Conservation (phyloP, 2,797 vertebrate species). For the Choloepus didactylus region DNA sequence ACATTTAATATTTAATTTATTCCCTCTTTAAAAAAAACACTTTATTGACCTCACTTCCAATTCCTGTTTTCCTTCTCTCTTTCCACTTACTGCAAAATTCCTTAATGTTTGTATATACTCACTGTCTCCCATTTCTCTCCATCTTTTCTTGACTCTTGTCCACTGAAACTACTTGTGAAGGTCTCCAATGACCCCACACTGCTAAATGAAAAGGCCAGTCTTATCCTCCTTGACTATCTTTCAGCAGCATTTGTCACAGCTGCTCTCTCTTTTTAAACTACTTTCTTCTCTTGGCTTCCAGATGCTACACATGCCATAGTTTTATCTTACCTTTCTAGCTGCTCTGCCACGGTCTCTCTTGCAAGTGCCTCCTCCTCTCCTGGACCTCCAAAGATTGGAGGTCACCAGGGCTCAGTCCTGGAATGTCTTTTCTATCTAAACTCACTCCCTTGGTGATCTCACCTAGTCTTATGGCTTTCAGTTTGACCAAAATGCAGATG, state of each 20-base stretch:
- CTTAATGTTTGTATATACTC: background rate
- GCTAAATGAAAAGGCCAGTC: background rate
- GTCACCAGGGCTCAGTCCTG: background rate
- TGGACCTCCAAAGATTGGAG: background rate
- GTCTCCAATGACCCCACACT: background rate
- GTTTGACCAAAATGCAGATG: background rate
- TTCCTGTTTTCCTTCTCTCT: background rate
- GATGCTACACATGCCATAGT: background rate
- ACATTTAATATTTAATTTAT: background rate
- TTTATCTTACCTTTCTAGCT: background rate
- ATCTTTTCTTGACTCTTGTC: background rate
- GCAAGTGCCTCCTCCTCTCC: background rate
- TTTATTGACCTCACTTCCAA: background rate
- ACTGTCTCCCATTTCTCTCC: background rate
- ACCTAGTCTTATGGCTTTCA: background rate
- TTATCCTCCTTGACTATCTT: background rate
- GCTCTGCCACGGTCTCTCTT: background rate
- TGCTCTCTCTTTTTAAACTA: background rate
- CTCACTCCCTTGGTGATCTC: background rate
- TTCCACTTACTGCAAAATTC: background rate
- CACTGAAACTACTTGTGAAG: background rate
- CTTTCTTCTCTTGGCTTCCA: background rate
- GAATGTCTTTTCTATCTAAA: background rate
- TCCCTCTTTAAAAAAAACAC: background rate
- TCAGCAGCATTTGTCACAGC: accelerated